Conservation (phyloP, 2,797 vertebrate genomes). For the Malacoraja senta region DNA sequence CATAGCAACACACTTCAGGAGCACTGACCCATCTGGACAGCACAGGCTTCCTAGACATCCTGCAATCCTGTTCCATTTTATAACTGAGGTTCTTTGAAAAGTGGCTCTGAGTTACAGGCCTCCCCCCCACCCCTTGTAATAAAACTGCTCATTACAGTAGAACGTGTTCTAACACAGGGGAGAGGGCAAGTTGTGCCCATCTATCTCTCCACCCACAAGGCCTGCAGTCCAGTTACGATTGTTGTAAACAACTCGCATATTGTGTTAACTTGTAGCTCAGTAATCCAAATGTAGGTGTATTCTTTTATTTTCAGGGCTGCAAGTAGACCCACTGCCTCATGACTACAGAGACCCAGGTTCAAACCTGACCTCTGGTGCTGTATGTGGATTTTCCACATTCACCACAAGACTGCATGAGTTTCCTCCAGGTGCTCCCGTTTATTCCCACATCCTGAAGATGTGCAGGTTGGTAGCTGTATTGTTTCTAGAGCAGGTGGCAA, state of each 20-base stretch:
- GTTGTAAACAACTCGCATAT: not conserved
- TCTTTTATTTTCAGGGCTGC: not conserved
- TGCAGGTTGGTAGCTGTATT: too few species aligned
- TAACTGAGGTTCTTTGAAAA: constrained; percentile 1
- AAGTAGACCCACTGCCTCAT: too few species aligned
- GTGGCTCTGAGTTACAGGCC: not conserved
- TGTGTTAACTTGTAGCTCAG: not conserved
- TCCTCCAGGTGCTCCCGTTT: too few species aligned
- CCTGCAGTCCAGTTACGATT: not conserved
- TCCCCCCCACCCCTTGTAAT: not conserved
- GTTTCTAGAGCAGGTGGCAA: too few species aligned
- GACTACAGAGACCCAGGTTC: too few species aligned
- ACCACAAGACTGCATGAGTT: too few species aligned
- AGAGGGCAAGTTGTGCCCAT: not conserved
- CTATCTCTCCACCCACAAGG: not conserved
- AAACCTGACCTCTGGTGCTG: too few species aligned
- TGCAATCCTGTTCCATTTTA: not conserved
- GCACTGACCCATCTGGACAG: constrained; percentile 25
- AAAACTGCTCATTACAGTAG: not conserved
- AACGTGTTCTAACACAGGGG: not conserved
- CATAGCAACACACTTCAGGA: constrained; percentile 12
- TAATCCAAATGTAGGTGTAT: not conserved
- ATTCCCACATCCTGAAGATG: too few species aligned
- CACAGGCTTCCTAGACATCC: not conserved
- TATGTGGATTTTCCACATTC: too few species aligned